Conservation (phyloP, 2,113 vertebrate species). For the Empidonax traillii region DNA sequence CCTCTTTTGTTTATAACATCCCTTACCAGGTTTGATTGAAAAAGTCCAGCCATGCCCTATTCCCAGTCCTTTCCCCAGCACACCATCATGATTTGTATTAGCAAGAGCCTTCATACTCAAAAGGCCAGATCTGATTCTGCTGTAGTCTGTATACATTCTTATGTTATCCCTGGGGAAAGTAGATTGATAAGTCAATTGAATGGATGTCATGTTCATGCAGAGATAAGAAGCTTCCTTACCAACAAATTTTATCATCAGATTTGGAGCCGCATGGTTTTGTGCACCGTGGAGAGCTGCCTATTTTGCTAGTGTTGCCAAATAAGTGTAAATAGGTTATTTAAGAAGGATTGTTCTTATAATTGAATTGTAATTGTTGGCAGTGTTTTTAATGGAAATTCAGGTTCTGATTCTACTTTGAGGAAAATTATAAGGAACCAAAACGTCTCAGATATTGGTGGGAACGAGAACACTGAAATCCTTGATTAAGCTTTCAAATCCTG, state of each 20-base stretch:
- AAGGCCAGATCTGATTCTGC: neutral
- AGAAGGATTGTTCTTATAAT: neutral
- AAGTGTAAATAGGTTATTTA: neutral
- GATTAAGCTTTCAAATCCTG: neutral
- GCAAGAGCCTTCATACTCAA: neutral
- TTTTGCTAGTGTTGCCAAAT: neutral
- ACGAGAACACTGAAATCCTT: neutral
- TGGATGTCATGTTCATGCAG: neutral
- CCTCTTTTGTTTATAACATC: neutral
- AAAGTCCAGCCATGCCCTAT: fast-evolving
- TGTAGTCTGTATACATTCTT: neutral
- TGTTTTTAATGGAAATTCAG: neutral
- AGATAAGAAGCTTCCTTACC: neutral
- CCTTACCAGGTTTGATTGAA: neutral
- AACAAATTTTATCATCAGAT: neutral
- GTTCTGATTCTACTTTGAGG: neutral
- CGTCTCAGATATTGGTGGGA: neutral
- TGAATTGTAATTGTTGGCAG: neutral
- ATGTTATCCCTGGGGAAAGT: neutral
- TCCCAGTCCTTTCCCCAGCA: neutral
- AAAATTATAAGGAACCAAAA: neutral
- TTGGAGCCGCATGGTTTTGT: neutral
- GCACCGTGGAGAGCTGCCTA: neutral
- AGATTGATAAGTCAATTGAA: neutral
- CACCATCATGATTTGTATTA: neutral